Base-by-base conservation (phyloP, 2,888 invertebrate genomes). In the Alentia gelatinosa region DNA sequence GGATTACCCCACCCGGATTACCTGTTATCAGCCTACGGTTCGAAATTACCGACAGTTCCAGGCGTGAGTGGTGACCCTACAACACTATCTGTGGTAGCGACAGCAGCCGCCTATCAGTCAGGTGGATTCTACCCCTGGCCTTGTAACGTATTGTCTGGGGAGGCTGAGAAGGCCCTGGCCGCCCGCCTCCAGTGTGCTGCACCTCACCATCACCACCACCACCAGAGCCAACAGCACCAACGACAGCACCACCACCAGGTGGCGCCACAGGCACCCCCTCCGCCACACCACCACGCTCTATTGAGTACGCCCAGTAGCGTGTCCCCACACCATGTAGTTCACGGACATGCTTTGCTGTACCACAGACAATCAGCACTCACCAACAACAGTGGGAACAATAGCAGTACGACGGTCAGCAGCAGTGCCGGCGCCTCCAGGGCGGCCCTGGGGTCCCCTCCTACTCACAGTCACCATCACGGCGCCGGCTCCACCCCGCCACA, bases 101-200 rank as follows among this genome's bases (percentile, higher is more conserved):
- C 86, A 30, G 86, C 86, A 0, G 79, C 79, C 79, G 79, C 79
- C 37, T 79, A 79, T 23, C 79, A 79, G 37, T 26, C 47, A 33
- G 86, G 86, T 15, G 86, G 86, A 4, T 47, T 86, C 30, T 86
- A 86, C 50, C 47, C 86, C 1, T 86, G 86, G 86, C 47, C 86
- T 9, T 86, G 47, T 33, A 50, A 47, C 35, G 47, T 86, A 30
- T 30, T 86, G 47, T 23, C 42, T n/a, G 86, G 86, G 1, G 86
- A 86, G 47, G 50, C 86, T 23, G 86, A 86, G 47, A 86, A 86
- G 50, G 50, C 50, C 33, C 47, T 86, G 26, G 86, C 47, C 19
- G 42, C 47, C 33, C 86, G 47, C 47, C 86, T 86, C 30, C 86
- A 86, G 86, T 42, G 86, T 15, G 19, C 47, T 50, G 1, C 37